Base-by-base conservation (phyloP, 1,140 invertebrate genomes). In the Monomorium pharaonis region DNA sequence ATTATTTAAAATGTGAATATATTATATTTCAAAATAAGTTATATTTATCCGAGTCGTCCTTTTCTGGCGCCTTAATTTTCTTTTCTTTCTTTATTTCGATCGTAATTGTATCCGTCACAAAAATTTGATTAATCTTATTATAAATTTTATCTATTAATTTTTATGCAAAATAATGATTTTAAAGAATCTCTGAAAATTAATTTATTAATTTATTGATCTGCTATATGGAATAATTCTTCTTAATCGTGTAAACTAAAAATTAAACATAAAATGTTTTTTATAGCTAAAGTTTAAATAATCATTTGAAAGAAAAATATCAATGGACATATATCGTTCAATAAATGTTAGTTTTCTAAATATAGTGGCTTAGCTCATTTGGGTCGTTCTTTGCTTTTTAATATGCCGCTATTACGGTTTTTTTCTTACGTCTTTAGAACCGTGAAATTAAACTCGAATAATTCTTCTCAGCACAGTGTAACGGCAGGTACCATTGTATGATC, bases 391-490 rank as follows among this genome's bases (percentile, higher is more conserved):
- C 18, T 49, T 81, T 81, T 58, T 9, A 21, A 9, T 60, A 51
- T 3, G 12, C 1, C 9, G 33, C 6, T 76, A 37, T 9, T 42
- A 78, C 37, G n/a, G 69, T 54, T 51, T 54, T 51, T 54, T 86
- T 49, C 47, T 75, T 49, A 54, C 27, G 42, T 62, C 27, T 76
- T 42, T 5, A 27, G 14, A 67, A 27, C 24, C 33, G 65, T 86
- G 65, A 88, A 88, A 75, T 88, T 78, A 88, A 67, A 21, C n/a
- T n/a, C 60, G 60, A 70, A 21, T 42, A 67, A 74, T 69, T 60
- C 72, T 67, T 56, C 12, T 47, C 24, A 42, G 56, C 21, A 14
- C 12, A 44, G 9, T 58, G n/a, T 47, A 72, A 56, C 33, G 18
- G 33, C 21, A 30, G 21, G 12, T 9, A 44, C 33, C 21, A 54